These are phyloP conservation scores for Saxicola maurus DNA, from an alignment of 2,797 vertebrate genomes.

Conservation along the genomic window DNA sequence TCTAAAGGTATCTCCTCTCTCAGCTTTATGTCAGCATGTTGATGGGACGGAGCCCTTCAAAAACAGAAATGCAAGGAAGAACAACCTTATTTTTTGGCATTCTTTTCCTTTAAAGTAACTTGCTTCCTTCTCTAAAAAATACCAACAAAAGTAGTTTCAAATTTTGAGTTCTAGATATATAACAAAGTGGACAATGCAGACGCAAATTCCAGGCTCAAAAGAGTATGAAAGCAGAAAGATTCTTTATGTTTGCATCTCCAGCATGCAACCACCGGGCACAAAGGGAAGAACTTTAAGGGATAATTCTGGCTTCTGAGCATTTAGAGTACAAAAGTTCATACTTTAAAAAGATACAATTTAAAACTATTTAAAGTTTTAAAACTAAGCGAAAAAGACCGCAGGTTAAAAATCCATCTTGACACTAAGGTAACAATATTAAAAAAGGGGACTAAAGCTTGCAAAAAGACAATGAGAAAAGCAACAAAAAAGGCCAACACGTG, in stretches of 20 bases:
- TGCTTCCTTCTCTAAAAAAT: not conserved
- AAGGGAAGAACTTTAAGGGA: not conserved
- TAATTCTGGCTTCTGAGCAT: not conserved
- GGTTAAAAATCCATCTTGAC: not conserved
- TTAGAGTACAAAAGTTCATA: not conserved
- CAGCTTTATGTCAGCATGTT: not conserved
- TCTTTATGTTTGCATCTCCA: not conserved
- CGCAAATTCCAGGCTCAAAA: not conserved
- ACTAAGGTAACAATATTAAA: not conserved
- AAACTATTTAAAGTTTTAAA: not conserved
- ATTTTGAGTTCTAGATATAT: not conserved
- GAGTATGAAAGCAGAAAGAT: not conserved
- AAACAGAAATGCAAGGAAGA: not conserved
- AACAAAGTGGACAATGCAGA: not conserved
- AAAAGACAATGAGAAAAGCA: not conserved
- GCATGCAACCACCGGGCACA: not conserved
- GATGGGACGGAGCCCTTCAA: not conserved
- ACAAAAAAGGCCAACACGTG: not conserved
- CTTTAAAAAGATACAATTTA: not conserved
- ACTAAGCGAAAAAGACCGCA: not conserved
- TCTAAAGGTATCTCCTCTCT: not conserved
- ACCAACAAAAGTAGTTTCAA: not conserved
- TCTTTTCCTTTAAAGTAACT: not conserved
- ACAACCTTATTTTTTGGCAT: not conserved
- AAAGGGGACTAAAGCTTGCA: not conserved